phyloP scores from a whole-genome alignment of 2,888 invertebrate species.

The Macaria notata region DNA sequence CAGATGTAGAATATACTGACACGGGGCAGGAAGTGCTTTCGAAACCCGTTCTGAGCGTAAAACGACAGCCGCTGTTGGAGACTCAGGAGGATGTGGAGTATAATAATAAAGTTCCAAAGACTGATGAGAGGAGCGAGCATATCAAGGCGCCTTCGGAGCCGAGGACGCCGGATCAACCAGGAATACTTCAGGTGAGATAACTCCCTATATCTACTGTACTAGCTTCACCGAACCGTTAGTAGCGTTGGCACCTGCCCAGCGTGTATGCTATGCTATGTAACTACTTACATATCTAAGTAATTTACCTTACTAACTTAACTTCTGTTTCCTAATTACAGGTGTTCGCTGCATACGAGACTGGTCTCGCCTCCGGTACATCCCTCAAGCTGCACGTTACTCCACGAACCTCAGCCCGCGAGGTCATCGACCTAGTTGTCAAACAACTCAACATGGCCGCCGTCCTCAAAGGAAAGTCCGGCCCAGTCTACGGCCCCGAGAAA shows the following conservation, averaged over 20 bases:
- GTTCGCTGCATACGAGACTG: conserved; percentile 97
- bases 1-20: conserved; percentile 70
- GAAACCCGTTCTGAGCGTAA: conserved; percentile 64
- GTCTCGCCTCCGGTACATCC: conserved; percentile 95
- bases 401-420: conserved; percentile 96
- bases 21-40: conserved; percentile 66
- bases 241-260: too few relatives aligned
- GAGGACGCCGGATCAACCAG: conserved; percentile 70
- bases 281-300: background rate
- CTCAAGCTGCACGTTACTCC: conserved; percentile 96
- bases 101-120: conserved; percentile 78
- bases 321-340: conserved; percentile 79
- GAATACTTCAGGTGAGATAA: conserved; percentile 84
- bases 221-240: too few relatives aligned
- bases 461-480: conserved; percentile 91
- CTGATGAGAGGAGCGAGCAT: conserved; percentile 62
- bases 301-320: too few relatives aligned
- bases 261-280: background rate
- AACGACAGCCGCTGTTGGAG: conserved; percentile 75
- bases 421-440: conserved; percentile 96
- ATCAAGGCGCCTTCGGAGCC: conserved; percentile 45
- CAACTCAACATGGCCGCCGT: conserved; percentile 97
- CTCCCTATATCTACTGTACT: too few relatives aligned
- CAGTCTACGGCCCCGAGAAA: conserved; percentile 92
- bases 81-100: conserved; percentile 71